Evolutionary conservation across 2,888 invertebrate species (phyloP), one percentile per base, ranked within the genome.

Genomic region (Laothoe populi): DNA sequence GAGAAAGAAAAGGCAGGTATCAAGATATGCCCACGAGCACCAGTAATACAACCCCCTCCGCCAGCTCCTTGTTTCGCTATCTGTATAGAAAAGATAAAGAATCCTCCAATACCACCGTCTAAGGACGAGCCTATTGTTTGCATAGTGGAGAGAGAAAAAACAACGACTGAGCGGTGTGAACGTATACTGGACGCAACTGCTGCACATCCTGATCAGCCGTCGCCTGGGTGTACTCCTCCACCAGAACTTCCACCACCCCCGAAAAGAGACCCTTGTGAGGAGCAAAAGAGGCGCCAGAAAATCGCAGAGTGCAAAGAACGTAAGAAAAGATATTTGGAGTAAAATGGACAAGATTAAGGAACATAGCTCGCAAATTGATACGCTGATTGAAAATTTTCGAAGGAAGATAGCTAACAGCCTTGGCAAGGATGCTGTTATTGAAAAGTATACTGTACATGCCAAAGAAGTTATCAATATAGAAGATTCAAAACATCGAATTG

Each of bases 81-180:
- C 16, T 87, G 87, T 62, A 75, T 81, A n/a, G 87, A 89, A 58
- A 84, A 67, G 69, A 74, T 90, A 0, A 90, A 87, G 61, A 88
- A 89, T 44, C 78, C 77, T 7, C 74, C 77, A 0, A 44, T 83
- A 8, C 64, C 66, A 4, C 46, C 69, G 0, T 63, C 60, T 0
- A 57, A 61, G 4, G 19, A 68, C 0, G 63, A 71, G 0, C 77
- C 77, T 5, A 67, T 72, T 11, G 77, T 81, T 7, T 87, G 85
- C 60, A 38, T 66, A 0, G 83, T 85, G 1, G 74, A 77, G 42
- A 75, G 77, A 58, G 73, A 78, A 65, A 10, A 45, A 13, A 78
- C 85, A 7, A 74, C 75, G 0, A 70, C 74, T n/a, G 64, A 71
- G 2, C 76, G 85, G 61, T 88, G 88, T 68, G 76, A 81, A 38